A percentile compares a stretch with the other conserved stretches of the same genome.
These are phyloP conservation scores for Threskiornis aethiopicus DNA, from an alignment of 2,797 vertebrate species.

Conservation along the genomic window DNA sequence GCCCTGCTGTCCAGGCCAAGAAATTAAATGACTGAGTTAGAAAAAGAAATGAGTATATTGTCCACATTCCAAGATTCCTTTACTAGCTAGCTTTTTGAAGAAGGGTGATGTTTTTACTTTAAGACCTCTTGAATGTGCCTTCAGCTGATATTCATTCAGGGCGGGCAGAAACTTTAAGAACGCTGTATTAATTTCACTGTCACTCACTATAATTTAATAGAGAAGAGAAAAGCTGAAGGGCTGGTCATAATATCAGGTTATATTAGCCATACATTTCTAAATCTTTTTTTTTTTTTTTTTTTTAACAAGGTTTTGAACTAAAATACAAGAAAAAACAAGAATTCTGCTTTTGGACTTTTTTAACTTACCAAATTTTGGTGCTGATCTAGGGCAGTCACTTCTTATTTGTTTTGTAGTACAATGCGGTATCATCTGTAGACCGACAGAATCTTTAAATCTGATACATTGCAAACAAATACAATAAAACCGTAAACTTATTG, in stretches of 20 bases:
- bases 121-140: not conserved
- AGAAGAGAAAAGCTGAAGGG: not conserved
- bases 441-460: conserved; percentile 87
- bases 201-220: conserved; percentile 32
- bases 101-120: not conserved
- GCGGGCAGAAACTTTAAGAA: not conserved
- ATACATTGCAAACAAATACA: conserved; percentile 51
- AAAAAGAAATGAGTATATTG: conserved; percentile 5
- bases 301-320: not conserved
- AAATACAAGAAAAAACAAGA: not conserved
- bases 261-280: not conserved
- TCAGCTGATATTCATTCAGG: not conserved
- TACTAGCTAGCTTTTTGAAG: not conserved
- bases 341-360: not conserved
- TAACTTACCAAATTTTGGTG: conserved; percentile 87
- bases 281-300: not conserved
- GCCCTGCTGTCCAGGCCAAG: not conserved
- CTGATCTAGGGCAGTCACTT: conserved; percentile 84
- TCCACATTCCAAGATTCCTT: conserved; percentile 19
- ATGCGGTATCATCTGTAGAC: conserved; percentile 83
- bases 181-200: not conserved
- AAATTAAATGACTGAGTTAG: not conserved
- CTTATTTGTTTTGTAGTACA: conserved; percentile 78
- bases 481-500: not conserved
- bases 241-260: not conserved